Conservation (phyloP, 2,888 invertebrate genomes). For the Cotesia congregata region DNA sequence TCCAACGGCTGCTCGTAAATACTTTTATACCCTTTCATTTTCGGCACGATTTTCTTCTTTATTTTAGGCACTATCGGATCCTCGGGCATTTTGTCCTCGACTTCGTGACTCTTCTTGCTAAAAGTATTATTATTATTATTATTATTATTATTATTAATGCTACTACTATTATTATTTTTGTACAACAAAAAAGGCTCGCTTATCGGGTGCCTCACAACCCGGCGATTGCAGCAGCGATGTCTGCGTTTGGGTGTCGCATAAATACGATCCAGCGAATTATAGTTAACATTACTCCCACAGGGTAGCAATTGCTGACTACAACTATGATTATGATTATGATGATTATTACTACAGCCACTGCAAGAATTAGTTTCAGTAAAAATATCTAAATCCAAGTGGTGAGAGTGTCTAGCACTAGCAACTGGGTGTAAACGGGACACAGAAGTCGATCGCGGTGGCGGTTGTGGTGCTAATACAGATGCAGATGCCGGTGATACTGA, state of each 20-base stretch:
- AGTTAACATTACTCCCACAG: slow-evolving; percentile 23
- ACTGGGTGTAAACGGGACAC: not conserved
- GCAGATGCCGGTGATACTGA: not conserved
- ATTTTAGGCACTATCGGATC: not conserved
- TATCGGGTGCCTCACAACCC: not conserved
- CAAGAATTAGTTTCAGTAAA: slow-evolving; percentile 2
- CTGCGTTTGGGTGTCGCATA: not conserved
- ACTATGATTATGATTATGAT: no score
- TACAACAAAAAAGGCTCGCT: not conserved
- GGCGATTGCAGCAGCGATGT: not conserved
- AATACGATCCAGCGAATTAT: slow-evolving; percentile 39
- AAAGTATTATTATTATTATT: not conserved
- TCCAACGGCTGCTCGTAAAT: slow-evolving; percentile 56
- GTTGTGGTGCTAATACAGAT: not conserved
- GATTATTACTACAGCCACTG: not conserved
- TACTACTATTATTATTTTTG: not conserved
- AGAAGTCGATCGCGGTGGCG: not conserved
- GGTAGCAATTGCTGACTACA: not conserved
- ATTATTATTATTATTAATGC: not conserved
- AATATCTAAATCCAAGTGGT: not conserved
- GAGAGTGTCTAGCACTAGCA: not conserved
- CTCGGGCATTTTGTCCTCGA: not conserved
- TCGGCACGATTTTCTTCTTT: slow-evolving; percentile 27
- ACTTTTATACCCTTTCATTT: slow-evolving; percentile 1
- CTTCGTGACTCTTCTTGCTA: not conserved